These are phyloP conservation scores for Eremobia ochroleuca DNA, from an alignment of 2,888 invertebrate species.

Conservation along the genomic window DNA sequence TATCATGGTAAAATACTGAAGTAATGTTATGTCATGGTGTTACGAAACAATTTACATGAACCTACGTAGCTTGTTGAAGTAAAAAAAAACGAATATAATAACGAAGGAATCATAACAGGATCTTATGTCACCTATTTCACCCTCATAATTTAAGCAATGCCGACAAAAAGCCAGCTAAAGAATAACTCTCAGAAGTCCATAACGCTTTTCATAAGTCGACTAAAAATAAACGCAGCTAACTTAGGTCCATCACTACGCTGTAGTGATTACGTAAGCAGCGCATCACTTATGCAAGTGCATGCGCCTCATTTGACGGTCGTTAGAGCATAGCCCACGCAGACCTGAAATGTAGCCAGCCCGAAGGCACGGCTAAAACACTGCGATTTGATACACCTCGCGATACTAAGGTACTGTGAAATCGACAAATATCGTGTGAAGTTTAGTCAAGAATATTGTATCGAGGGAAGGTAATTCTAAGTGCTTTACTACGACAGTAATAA, in stretches of 20 bases:
- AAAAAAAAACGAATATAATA: background rate
- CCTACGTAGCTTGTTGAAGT: background rate
- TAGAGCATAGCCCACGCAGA: conserved; percentile 71
- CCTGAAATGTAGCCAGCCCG: conserved; percentile 55
- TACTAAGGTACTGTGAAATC: conserved; percentile 53
- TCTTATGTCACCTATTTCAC: background rate
- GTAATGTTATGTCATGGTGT: conserved; percentile 2
- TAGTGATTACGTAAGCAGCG: conserved; percentile 83
- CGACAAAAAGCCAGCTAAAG: background rate
- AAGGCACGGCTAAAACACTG: conserved; percentile 47
- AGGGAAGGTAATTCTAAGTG: background rate
- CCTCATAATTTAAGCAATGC: background rate
- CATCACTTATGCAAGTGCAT: conserved; percentile 88
- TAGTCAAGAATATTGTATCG: background rate
- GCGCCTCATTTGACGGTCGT: conserved; percentile 88
- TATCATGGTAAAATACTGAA: background rate
- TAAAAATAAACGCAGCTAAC: conserved; percentile 21
- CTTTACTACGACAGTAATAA: background rate
- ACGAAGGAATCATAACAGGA: conserved; percentile 3
- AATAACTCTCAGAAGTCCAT: conserved; percentile 7
- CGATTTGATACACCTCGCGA: conserved; percentile 55
- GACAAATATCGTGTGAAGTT: conserved; percentile 38
- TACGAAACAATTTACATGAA: background rate
- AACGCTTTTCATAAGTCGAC: conserved; percentile 16
- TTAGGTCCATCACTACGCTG: conserved; percentile 55